These are phyloP conservation scores for Cancer borealis DNA, from an alignment of 2,888 invertebrate species.

Conservation along the genomic window DNA sequence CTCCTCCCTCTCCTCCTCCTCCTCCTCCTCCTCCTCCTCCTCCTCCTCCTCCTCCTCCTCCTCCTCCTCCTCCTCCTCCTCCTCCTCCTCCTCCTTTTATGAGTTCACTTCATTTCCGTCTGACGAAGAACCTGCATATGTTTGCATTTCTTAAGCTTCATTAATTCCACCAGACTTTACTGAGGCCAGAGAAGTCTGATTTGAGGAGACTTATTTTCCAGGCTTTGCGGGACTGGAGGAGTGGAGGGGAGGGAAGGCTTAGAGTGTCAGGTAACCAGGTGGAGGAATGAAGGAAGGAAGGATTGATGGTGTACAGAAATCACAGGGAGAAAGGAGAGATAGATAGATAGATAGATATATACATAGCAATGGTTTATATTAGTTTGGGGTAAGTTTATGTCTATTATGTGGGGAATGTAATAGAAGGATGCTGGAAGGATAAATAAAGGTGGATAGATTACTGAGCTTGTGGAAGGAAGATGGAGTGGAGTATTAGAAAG, in stretches of 20 bases:
- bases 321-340: too few relatives aligned
- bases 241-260: not conserved
- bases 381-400: too few relatives aligned
- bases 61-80: not conserved
- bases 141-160: conserved; percentile 9
- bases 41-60: not conserved
- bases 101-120: not conserved
- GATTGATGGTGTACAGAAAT: too few relatives aligned
- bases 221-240: too few relatives aligned
- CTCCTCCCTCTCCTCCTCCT: not conserved
- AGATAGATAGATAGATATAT: too few relatives aligned
- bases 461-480: not conserved
- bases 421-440: too few relatives aligned
- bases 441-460: not conserved
- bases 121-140: conserved; percentile 1
- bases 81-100: not conserved
- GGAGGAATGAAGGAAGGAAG: not conserved
- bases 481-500: not conserved
- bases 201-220: not conserved
- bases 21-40: not conserved
- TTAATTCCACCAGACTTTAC: not conserved
- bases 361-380: too few relatives aligned
- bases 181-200: not conserved
- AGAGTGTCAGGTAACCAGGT: not conserved
- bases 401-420: too few relatives aligned